Conservation (phyloP, 1,140 invertebrate genomes). For the Lepidotrigona ventralis region DNA sequence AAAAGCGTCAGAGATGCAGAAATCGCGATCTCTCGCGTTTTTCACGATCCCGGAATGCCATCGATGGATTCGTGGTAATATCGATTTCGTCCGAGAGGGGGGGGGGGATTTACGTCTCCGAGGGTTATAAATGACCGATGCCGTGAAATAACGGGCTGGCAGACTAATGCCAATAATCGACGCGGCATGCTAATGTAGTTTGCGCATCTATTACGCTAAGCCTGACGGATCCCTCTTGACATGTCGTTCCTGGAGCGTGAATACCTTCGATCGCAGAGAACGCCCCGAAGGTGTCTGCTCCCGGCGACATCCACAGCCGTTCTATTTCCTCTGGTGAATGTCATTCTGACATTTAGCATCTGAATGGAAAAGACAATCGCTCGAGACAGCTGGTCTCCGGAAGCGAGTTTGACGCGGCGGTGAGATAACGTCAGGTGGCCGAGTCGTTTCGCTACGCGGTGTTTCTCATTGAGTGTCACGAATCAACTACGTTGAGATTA, state of each 20-base stretch:
- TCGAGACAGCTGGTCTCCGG: slow-evolving; percentile 30
- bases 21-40: not conserved
- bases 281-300: slow-evolving; percentile 52
- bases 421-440: slow-evolving; percentile 29
- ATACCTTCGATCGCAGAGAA: slow-evolving; percentile 61
- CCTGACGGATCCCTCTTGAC: slow-evolving; percentile 76
- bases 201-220: slow-evolving; percentile 78
- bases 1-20: not conserved
- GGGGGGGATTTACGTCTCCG: slow-evolving; percentile 34
- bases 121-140: slow-evolving; percentile 76
- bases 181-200: slow-evolving; percentile 76
- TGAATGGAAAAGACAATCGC: slow-evolving; percentile 54
- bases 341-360: slow-evolving; percentile 56
- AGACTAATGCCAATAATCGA: slow-evolving; percentile 77
- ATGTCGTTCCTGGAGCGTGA: slow-evolving; percentile 63
- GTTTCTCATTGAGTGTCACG: slow-evolving; percentile 25
- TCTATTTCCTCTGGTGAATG: slow-evolving; percentile 30
- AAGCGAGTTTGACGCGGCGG: slow-evolving; percentile 7
- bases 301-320: not conserved
- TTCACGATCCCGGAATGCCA: not conserved
- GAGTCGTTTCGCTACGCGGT: not conserved
- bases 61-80: slow-evolving; percentile 44
- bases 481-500: not conserved
- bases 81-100: slow-evolving; percentile 42
- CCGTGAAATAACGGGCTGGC: slow-evolving; percentile 66